Percentiles rank a stretch among this genome's conserved stretches.
phyloP scores from a whole-genome alignment of 2,797 vertebrate genomes.

The Typhlichthys subterraneus region DNA sequence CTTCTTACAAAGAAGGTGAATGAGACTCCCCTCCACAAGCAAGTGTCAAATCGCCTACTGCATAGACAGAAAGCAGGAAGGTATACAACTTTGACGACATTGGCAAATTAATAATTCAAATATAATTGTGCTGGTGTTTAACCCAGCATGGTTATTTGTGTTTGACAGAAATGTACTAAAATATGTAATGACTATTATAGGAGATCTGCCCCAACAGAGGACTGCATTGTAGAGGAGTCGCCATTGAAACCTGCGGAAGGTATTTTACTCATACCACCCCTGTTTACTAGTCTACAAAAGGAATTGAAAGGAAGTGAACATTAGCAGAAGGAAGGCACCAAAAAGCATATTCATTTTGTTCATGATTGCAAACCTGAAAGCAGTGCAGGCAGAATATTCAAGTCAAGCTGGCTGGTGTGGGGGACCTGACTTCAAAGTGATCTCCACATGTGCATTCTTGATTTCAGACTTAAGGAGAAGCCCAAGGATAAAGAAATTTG shows the following conservation, averaged over 20 bases:
- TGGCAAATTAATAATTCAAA: neutral
- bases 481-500: slow-evolving; percentile 86
- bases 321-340: too few relatives aligned
- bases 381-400: too few relatives aligned
- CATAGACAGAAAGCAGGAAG: slow-evolving; percentile 87
- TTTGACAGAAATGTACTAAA: neutral
- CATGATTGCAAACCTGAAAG: too few relatives aligned
- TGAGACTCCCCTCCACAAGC: slow-evolving; percentile 92
- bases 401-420: too few relatives aligned
- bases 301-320: too few relatives aligned
- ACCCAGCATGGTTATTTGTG: neutral
- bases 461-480: slow-evolving; percentile 84
- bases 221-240: slow-evolving; percentile 90
- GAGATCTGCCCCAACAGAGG: slow-evolving; percentile 78
- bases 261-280: slow-evolving; percentile 49
- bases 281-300: too few relatives aligned
- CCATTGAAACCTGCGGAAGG: slow-evolving; percentile 85
- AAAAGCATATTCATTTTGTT: too few relatives aligned
- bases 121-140: neutral
- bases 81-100: slow-evolving; percentile 57
- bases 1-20: slow-evolving; percentile 89
- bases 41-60: slow-evolving; percentile 86
- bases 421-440: neutral
- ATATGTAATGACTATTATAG: slow-evolving; percentile 62
- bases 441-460: slow-evolving; percentile 1